Evolutionary conservation across 2,113 vertebrate species (phyloP), one percentile per base, ranked within the genome.

Genomic region (Brachionichthys hirsutus): DNA sequence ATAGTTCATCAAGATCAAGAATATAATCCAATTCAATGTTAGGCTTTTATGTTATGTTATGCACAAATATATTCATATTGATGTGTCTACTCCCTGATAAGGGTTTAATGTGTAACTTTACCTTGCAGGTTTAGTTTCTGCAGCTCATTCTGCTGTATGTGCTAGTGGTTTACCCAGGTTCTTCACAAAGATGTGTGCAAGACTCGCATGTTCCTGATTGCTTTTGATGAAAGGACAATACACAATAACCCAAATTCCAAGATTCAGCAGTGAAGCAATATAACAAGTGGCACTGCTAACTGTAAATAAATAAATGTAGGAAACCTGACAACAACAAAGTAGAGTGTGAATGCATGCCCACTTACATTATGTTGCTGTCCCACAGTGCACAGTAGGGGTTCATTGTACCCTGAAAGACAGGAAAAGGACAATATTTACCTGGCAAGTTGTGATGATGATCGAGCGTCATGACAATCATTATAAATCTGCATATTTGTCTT

Each of bases 311-410:
- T 18, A 24, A 62, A 51, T n/a, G 5, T 42, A 38, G 22, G 35
- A 41, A 53, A 13, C 12, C 18, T 10, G 6, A 6, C 20, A 59
- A 59, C 17, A 58, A 64, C 12, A 20, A 7, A 62, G 18, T 74
- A 59, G 89, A 85, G 61, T 24, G 16, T 59, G 55, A 59, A 9
- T 14, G 14, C 30, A 67, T 59, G 78, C 63, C 70, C 70, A 98
- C 97, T 99, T 96, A 99, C 97, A 90, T 94, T 88, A 92, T 90
- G 78, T 85, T 92, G 85, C 92, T 94, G 89, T 98, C 95, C 97
- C 97, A 99, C 59, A 97, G 89, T 51, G 95, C 95, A 83, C 97
- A 99, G 88, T 95, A 97, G 17, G 97, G 97, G 79, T 95, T 96
- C 90, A 94, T 77, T 36, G 96, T 97, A 58, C 97, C 95, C 96